A percentile compares a stretch with the other conserved stretches of the same genome.
phyloP scores from a whole-genome alignment of 1,140 invertebrate genomes.

The Wiebesia pumilae region DNA sequence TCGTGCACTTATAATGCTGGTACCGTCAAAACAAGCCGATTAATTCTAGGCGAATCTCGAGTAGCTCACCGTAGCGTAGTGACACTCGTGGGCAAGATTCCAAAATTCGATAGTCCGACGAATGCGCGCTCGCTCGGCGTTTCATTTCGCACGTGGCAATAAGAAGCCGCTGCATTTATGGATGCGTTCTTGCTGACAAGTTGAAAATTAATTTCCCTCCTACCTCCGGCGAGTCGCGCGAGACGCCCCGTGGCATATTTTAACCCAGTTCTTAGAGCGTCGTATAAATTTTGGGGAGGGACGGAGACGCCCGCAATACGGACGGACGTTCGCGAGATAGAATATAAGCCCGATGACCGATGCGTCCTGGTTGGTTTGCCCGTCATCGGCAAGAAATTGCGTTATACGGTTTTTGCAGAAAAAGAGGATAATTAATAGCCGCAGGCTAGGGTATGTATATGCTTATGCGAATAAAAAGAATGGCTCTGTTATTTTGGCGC shows the following conservation, averaged over 20 bases:
- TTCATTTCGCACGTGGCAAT: slow-evolving; percentile 44
- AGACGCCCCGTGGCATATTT: slow-evolving; percentile 63
- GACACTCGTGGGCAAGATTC: slow-evolving; percentile 40
- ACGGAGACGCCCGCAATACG: slow-evolving; percentile 6
- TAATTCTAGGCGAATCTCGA: slow-evolving; percentile 33
- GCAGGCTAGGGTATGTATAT: not conserved
- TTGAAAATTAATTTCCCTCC: slow-evolving; percentile 67
- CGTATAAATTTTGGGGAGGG: slow-evolving; percentile 54
- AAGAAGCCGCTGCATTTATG: slow-evolving; percentile 69
- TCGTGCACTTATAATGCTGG: not conserved
- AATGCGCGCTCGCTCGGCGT: not conserved
- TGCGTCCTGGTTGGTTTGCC: slow-evolving; percentile 9
- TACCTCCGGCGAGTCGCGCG: slow-evolving; percentile 50
- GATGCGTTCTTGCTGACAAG: slow-evolving; percentile 65
- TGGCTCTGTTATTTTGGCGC: slow-evolving; percentile 32
- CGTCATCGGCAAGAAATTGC: slow-evolving; percentile 46
- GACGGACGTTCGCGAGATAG: not conserved
- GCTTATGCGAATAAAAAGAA: not conserved
- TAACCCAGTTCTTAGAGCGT: slow-evolving; percentile 69
- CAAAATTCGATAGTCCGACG: slow-evolving; percentile 46
- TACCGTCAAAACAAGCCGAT: slow-evolving; percentile 49
- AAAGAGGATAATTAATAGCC: slow-evolving; percentile 32
- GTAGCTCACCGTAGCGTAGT: not conserved
- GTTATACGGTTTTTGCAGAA: slow-evolving; percentile 5
- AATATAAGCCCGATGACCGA: slow-evolving; percentile 36